These are phyloP conservation scores for Megalops cyprinoides DNA, from an alignment of 2,797 vertebrate genomes.

Conservation along the genomic window DNA sequence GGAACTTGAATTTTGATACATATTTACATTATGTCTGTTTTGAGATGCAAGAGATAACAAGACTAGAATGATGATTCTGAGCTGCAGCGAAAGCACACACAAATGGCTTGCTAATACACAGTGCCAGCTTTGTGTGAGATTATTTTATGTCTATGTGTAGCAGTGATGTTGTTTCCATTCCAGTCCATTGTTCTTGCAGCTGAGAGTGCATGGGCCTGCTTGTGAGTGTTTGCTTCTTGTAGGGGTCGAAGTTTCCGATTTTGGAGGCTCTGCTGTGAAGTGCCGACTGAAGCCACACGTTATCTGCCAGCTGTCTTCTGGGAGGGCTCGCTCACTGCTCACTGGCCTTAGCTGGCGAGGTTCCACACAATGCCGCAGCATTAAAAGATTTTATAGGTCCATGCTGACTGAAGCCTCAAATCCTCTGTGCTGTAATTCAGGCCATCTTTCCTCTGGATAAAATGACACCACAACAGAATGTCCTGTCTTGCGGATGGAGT, in stretches of 20 bases:
- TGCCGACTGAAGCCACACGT: slow-evolving; percentile 25
- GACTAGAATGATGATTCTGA: neutral
- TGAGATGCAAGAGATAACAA: slow-evolving; percentile 18
- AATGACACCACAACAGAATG: neutral
- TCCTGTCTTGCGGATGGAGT: neutral
- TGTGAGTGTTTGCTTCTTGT: neutral
- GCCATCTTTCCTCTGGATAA: neutral
- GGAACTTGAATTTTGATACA: slow-evolving; percentile 14
- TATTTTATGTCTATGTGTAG: slow-evolving; percentile 2
- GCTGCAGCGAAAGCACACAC: slow-evolving; percentile 18
- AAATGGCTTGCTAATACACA: slow-evolving; percentile 7
- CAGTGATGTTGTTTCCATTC: neutral
- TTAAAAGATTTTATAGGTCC: slow-evolving; percentile 11
- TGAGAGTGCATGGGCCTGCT: neutral
- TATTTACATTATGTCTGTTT: too few relatives aligned
- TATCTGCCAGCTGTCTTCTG: slow-evolving; percentile 17
- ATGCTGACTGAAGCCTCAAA: neutral
- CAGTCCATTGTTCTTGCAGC: neutral
- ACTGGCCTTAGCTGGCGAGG: slow-evolving; percentile 19
- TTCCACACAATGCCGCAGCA: neutral
- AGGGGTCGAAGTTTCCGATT: slow-evolving; percentile 12
- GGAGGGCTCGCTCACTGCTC: slow-evolving; percentile 21
- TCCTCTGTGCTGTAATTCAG: neutral
- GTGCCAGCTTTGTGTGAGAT: slow-evolving; percentile 14
- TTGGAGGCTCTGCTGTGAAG: slow-evolving; percentile 17